A percentile compares a stretch with the other conserved stretches of the same genome.
These are phyloP conservation scores for Drosophila repletoides DNA, from an alignment of 1,140 invertebrate genomes.

Conservation along the genomic window DNA sequence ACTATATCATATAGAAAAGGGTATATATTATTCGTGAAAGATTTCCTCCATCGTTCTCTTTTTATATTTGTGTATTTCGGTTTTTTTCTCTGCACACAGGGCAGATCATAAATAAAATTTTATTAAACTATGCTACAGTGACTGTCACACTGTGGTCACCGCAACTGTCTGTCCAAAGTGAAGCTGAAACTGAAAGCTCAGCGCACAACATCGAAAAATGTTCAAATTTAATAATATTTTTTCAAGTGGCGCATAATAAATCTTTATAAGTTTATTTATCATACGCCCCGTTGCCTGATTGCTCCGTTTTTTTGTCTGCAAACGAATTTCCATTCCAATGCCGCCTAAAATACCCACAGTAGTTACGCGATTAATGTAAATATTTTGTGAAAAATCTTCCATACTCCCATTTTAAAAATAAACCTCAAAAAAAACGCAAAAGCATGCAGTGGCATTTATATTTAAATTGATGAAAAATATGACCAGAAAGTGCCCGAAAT, in stretches of 20 bases:
- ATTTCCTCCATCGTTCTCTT: too few species aligned
- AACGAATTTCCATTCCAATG: slow-evolving; percentile 58
- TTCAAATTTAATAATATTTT: slow-evolving; percentile 41
- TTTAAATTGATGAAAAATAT: slow-evolving; percentile 13
- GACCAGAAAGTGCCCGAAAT: slow-evolving; percentile 1
- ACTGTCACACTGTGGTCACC: slow-evolving; percentile 18
- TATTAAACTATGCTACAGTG: slow-evolving; percentile 35
- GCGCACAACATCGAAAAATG: slow-evolving; percentile 16
- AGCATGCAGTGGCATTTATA: not conserved
- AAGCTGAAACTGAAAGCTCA: not conserved
- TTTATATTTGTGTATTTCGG: not conserved
- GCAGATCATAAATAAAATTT: slow-evolving; percentile 49
- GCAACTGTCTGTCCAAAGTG: slow-evolving; percentile 7
- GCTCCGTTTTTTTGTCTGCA: slow-evolving; percentile 14
- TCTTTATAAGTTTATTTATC: slow-evolving; percentile 51
- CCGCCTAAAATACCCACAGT: slow-evolving; percentile 1
- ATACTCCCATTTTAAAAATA: slow-evolving; percentile 22
- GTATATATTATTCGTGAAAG: too few species aligned
- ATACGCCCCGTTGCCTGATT: slow-evolving; percentile 27
- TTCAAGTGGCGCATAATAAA: slow-evolving; percentile 42
- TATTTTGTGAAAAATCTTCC: slow-evolving; percentile 23
- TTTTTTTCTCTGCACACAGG: not conserved
- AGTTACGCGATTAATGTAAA: slow-evolving; percentile 39
- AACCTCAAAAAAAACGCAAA: not conserved
- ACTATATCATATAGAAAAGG: too few species aligned